A percentile compares a stretch with the other conserved stretches of the same genome.
Conservation (phyloP, 2,888 invertebrate genomes). For the Alcis repandata region DNA sequence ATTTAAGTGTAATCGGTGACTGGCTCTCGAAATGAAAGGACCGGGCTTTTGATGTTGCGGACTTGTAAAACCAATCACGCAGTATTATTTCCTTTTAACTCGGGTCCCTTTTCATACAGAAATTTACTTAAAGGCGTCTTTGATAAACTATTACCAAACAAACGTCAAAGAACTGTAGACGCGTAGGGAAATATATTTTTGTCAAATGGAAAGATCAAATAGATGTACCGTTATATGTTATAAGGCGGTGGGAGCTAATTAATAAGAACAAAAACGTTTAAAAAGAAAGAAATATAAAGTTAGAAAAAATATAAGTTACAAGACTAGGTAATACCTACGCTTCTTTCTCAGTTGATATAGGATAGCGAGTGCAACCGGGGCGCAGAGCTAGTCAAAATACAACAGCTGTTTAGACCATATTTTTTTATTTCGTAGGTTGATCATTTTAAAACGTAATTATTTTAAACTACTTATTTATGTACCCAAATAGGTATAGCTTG, state of each 20-base stretch:
- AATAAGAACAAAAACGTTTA: background rate
- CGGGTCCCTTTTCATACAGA: slow-evolving; percentile 55
- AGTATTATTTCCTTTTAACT: slow-evolving; percentile 64
- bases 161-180: slow-evolving; percentile 40
- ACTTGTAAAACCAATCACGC: slow-evolving; percentile 68
- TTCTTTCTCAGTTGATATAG: too few species aligned
- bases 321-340: too few species aligned
- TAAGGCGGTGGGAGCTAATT: background rate
- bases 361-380: too few species aligned
- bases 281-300: too few species aligned
- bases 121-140: slow-evolving; percentile 45
- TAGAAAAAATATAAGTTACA: too few species aligned
- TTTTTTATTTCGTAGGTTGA: too few species aligned
- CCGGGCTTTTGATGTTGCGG: slow-evolving; percentile 64
- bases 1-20: slow-evolving; percentile 66
- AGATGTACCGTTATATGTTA: background rate
- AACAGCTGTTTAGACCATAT: too few species aligned
- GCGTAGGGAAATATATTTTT: slow-evolving; percentile 32
- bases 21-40: slow-evolving; percentile 64
- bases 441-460: too few species aligned
- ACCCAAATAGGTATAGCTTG: too few species aligned
- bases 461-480: too few species aligned
- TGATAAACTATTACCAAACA: slow-evolving; percentile 41
- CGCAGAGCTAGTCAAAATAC: too few species aligned
- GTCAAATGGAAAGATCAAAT: slow-evolving; percentile 33